phyloP scores from a whole-genome alignment of 30 jellyfish, hydroid and myxozoan species.

The Morbakka virulenta region DNA sequence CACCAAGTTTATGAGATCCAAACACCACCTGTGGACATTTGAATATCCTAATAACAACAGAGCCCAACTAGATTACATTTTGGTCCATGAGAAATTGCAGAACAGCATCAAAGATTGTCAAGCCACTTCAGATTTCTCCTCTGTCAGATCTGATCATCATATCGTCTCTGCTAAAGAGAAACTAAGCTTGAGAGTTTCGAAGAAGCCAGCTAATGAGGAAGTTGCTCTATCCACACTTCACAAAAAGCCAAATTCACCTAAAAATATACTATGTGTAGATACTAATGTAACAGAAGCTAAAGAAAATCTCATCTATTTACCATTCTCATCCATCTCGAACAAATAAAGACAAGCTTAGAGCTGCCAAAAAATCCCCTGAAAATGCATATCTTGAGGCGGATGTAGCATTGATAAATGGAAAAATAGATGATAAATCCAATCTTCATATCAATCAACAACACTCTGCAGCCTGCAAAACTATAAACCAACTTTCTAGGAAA shows the following conservation, averaged over 20 bases:
- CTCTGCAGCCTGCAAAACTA: background rate
- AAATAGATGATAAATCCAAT: background rate
- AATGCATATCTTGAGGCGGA: background rate
- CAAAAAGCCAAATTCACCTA: background rate
- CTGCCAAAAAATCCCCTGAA: background rate
- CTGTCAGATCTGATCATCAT: background rate
- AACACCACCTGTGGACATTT: background rate
- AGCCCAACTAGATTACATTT: background rate
- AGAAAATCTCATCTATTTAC: background rate
- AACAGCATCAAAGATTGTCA: background rate
- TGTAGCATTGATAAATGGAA: background rate
- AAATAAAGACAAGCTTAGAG: background rate
- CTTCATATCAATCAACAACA: background rate
- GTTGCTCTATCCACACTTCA: background rate
- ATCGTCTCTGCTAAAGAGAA: background rate
- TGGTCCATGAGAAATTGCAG: background rate
- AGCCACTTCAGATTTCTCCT: background rate
- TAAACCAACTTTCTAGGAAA: background rate
- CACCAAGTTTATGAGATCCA: background rate
- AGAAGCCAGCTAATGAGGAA: background rate
- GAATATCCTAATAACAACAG: background rate
- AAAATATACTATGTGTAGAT: background rate
- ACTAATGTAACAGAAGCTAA: background rate
- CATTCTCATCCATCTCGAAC: background rate
- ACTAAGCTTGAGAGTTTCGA: background rate